A percentile compares a stretch with the other conserved stretches of the same genome.
phyloP scores from a whole-genome alignment of 92 coral and sea anemone genomes.

The Epizoanthus rinbou region DNA sequence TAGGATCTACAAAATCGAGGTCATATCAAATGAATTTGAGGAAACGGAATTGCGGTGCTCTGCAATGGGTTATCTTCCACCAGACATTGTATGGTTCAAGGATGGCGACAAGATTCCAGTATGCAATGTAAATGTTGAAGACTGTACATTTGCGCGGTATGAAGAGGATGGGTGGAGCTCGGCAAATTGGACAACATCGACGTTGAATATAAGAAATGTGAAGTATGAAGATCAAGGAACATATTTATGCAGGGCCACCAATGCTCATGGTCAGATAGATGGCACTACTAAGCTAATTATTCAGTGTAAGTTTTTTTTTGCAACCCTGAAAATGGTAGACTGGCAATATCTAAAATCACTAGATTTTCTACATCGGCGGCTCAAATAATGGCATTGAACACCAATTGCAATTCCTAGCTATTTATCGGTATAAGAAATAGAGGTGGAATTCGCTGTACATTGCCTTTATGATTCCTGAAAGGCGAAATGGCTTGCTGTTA shows the following conservation, averaged over 20 bases:
- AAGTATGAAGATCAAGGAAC: conserved; percentile 46
- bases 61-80: conserved; percentile 43
- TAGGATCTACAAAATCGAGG: not conserved
- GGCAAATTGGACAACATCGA: conserved; percentile 29
- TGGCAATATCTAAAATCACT: too few relatives aligned
- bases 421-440: too few relatives aligned
- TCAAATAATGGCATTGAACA: too few relatives aligned
- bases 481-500: too few relatives aligned
- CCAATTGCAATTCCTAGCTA: too few relatives aligned
- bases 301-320: conserved; percentile 35
- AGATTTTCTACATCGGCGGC: too few relatives aligned
- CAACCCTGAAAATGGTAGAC: too few relatives aligned
- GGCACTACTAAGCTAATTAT: conserved; percentile 25
- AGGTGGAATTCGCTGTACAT: too few relatives aligned
- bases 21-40: not conserved
- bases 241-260: conserved; percentile 49
- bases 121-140: not conserved
- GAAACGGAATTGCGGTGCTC: conserved; percentile 14
- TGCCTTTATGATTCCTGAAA: too few relatives aligned
- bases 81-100: conserved; percentile 48
- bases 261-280: conserved; percentile 25
- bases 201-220: conserved; percentile 26
- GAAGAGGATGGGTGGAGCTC: not conserved
- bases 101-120: conserved; percentile 28
- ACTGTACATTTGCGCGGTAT: not conserved